These are phyloP conservation scores for Drosophila pseudoobscura DNA, from an alignment of 1,140 invertebrate genomes.

Conservation along the genomic window DNA sequence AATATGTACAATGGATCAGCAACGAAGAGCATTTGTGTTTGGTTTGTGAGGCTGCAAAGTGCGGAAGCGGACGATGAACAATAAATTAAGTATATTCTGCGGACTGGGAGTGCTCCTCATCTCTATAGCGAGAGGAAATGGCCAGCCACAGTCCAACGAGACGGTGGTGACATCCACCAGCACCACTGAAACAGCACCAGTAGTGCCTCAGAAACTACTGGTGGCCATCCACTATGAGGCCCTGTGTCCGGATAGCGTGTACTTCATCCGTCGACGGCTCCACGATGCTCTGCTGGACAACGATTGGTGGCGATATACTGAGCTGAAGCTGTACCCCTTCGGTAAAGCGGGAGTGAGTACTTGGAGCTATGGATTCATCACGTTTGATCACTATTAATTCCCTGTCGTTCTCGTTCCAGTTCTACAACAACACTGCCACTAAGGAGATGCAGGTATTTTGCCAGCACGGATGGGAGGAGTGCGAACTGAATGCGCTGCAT, in stretches of 20 bases:
- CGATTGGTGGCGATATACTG: conserved; percentile 53
- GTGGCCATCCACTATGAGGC: conserved; percentile 76
- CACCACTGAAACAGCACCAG: neutral
- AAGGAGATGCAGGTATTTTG: conserved; percentile 54
- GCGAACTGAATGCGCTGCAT: conserved; percentile 77
- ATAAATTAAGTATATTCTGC: conserved; percentile 12
- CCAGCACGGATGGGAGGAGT: conserved; percentile 69
- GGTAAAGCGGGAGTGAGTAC: conserved; percentile 74
- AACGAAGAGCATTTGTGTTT: conserved; percentile 57
- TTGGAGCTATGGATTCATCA: neutral
- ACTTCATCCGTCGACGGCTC: conserved; percentile 63
- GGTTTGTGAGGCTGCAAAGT: conserved; percentile 50
- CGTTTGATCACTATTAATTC: neutral
- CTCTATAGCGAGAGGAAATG: conserved; percentile 4
- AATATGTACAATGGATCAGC: conserved; percentile 17
- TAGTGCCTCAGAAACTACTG: conserved; percentile 17
- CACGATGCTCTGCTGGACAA: conserved; percentile 55
- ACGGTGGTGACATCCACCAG: conserved; percentile 4
- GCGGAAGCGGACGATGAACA: conserved; percentile 40
- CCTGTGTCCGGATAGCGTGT: conserved; percentile 74
- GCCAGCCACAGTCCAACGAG: conserved; percentile 15
- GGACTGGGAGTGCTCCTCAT: conserved; percentile 18
- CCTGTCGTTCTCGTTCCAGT: conserved; percentile 13
- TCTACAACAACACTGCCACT: conserved; percentile 56
- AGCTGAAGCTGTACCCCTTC: conserved; percentile 76